A percentile compares a stretch with the other conserved stretches of the same genome.
phyloP scores from a whole-genome alignment of 2,888 invertebrate genomes.

The Linyphia triangularis region DNA sequence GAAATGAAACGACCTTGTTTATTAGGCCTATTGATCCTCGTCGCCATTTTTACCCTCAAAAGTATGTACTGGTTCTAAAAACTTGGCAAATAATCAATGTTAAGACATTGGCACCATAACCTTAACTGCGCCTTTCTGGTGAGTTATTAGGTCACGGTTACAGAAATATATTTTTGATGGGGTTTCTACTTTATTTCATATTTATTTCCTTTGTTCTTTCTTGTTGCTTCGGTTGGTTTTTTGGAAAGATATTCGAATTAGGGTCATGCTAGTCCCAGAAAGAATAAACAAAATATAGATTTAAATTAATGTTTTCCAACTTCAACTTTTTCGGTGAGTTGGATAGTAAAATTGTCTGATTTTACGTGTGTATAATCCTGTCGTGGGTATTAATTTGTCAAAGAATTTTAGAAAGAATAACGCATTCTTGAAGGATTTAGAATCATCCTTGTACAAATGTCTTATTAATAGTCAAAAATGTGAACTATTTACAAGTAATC shows the following conservation, averaged over 20 bases:
- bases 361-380: too few species aligned
- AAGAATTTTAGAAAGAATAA: too few species aligned
- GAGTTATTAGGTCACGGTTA: constrained; percentile 41
- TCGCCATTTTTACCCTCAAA: neutral
- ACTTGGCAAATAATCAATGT: constrained; percentile 48
- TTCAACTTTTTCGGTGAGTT: too few species aligned
- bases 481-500: too few species aligned
- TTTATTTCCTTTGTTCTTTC: neutral
- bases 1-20: neutral
- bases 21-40: neutral
- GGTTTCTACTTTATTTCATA: neutral
- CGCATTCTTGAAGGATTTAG: too few species aligned
- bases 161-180: neutral
- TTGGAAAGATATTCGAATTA: neutral
- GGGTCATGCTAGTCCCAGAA: neutral
- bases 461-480: too few species aligned
- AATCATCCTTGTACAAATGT: too few species aligned
- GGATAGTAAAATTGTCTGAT: too few species aligned
- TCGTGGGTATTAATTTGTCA: too few species aligned
- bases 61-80: neutral
- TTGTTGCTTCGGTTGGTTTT: neutral
- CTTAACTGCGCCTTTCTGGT: constrained; percentile 33
- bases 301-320: too few species aligned
- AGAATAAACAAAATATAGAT: too few species aligned
- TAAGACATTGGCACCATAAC: constrained; percentile 40